Conservation (phyloP, 2,797 vertebrate species). For the Botia almorhae region DNA sequence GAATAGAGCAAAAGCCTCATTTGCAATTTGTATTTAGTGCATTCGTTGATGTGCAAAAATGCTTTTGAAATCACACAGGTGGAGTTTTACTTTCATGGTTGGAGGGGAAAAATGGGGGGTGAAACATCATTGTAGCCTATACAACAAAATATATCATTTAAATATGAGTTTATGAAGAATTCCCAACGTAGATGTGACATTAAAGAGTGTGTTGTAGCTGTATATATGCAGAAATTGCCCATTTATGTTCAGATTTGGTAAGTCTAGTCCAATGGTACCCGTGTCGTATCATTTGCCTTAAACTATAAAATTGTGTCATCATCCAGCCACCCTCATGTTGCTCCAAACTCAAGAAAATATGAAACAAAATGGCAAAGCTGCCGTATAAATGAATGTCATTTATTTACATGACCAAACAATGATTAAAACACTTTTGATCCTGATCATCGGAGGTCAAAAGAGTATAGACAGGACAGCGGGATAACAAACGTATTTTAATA, state of each 20-base stretch:
- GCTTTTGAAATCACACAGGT: background rate
- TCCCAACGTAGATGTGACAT: no score
- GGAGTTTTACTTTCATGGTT: background rate
- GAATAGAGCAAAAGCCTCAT: background rate
- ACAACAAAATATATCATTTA: no score
- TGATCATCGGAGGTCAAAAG: background rate
- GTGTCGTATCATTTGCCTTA: background rate
- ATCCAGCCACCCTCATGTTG: background rate
- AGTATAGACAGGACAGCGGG: background rate
- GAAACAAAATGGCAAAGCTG: background rate
- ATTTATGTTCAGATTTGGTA: background rate
- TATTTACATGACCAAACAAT: background rate
- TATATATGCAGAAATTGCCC: background rate
- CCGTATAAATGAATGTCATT: background rate
- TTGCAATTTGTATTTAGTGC: constrained; percentile 7
- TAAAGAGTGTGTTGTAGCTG: no score
- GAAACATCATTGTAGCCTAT: no score
- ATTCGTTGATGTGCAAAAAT: constrained; percentile 1
- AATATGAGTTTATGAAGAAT: no score
- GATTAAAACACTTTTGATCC: background rate
- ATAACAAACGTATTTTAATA: background rate
- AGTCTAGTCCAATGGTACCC: background rate
- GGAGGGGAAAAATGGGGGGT: no score
- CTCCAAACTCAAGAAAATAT: background rate
- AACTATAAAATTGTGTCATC: background rate